Evolutionary conservation across 2,113 vertebrate species (phyloP), one percentile per base, ranked within the genome.

Genomic region (Procavia capensis): DNA sequence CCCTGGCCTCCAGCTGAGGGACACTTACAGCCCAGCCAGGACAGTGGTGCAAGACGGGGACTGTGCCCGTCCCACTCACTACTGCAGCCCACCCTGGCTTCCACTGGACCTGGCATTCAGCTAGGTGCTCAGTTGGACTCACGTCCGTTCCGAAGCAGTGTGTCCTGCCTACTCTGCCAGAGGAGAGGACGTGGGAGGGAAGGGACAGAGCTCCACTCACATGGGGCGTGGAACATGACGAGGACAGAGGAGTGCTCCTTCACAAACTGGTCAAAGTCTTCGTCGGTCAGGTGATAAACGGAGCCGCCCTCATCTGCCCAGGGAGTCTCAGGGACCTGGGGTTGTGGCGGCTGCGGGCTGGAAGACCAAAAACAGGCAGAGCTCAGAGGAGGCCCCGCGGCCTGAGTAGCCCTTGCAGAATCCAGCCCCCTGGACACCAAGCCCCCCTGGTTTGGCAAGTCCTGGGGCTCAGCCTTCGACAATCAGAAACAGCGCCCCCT

Each of bases 201-300:
- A 79, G 92, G 88, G 74, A 88, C 78, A 66, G 54, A 87, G 96
- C 85, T 95, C 97, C 97, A 99, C 99, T 99, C 98, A 99, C 99
- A 99, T 70, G 99, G 99, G 97, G 99, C 99, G 24, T 99, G 99
- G 98, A 99, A 99, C 99, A 99, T 99, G 98, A 99, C 97, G 92
- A 99, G 98, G 85, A 98, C 99, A 61, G 99, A 99, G 36, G 99
- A 98, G 98, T 99, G 99, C 45, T 99, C 99, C 97, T 99, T 99
- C 98, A 99, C 97, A 98, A 99, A 99, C 96, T 98, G 98, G 98
- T 99, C 99, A 74, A 99, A 99, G 97, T 99, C 98, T 59, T 99
- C 99, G 74, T 99, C 99, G 0, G 99, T 99, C 98, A 99, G 99
- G 98, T 99, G 99, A 98, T 99, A 99, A 93, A 99, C 99, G 0